These are phyloP conservation scores for Spheniscus mendiculus DNA, from an alignment of 2,113 vertebrate species.

Conservation along the genomic window DNA sequence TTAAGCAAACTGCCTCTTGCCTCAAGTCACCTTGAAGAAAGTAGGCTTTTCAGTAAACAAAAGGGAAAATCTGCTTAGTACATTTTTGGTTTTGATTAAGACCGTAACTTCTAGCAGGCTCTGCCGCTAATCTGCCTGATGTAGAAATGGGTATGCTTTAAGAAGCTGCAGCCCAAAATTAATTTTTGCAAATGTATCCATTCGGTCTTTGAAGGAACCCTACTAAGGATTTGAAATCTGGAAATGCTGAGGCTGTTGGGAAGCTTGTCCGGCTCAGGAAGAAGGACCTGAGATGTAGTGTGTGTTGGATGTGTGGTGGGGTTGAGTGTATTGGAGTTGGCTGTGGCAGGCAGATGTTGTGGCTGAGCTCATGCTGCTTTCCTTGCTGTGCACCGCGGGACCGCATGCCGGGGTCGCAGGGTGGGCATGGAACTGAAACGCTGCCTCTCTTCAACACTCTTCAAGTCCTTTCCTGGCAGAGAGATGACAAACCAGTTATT, in stretches of 20 bases:
- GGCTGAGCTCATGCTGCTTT: background rate
- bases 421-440: background rate
- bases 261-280: background rate
- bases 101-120: background rate
- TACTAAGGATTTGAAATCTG: background rate
- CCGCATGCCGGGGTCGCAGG: fast-evolving
- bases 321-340: fast-evolving
- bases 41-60: conserved; percentile 22
- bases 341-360: fast-evolving
- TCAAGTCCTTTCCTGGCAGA: background rate
- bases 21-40: conserved; percentile 42
- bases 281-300: background rate
- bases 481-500: background rate
- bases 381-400: fast-evolving
- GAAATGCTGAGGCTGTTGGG: background rate
- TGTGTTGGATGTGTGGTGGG: fast-evolving
- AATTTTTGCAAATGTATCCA: background rate
- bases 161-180: background rate
- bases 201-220: background rate
- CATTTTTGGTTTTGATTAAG: conserved; percentile 15
- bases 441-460: background rate
- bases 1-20: background rate
- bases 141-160: background rate
- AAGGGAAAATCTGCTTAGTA: conserved; percentile 18
- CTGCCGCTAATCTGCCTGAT: background rate